Conservation (phyloP, 1,140 invertebrate genomes). For the Rhyzopertha dominica region DNA sequence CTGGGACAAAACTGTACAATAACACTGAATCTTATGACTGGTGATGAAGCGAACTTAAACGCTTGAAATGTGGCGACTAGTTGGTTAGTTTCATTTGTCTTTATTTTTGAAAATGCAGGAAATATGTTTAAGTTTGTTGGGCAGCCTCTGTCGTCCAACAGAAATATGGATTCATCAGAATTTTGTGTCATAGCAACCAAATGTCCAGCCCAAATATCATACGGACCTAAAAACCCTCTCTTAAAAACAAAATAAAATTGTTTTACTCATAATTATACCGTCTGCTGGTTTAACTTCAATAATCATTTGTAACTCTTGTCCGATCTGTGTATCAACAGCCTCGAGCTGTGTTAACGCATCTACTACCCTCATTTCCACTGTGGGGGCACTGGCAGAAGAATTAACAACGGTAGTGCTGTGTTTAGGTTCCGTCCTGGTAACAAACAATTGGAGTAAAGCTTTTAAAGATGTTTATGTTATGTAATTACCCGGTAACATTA, state of each 20-base stretch:
- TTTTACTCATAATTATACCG: too few species aligned
- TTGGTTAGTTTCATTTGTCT: conserved; percentile 35
- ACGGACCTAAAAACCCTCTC: conserved; percentile 29
- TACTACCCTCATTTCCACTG: conserved; percentile 39
- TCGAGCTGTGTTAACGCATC: conserved; percentile 36
- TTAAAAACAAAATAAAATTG: too few species aligned
- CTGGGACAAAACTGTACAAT: conserved; percentile 48
- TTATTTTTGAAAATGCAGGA: conserved; percentile 40
- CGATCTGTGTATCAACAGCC: conserved; percentile 39
- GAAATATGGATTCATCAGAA: conserved; percentile 48
- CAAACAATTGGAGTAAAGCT: conserved; percentile 16
- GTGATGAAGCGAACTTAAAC: conserved; percentile 49
- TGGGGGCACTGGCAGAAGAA: conserved; percentile 24
- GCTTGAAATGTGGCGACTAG: conserved; percentile 47
- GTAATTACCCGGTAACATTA: conserved; percentile 36
- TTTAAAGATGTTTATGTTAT: too few species aligned
- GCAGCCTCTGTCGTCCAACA: conserved; percentile 59
- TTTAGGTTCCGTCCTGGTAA: conserved; percentile 20
- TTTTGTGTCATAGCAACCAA: conserved; percentile 50
- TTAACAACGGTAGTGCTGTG: conserved; percentile 34
- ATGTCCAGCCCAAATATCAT: conserved; percentile 53
- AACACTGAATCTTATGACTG: conserved; percentile 49
- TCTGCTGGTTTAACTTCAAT: conserved; percentile 37
- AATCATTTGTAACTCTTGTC: conserved; percentile 40
- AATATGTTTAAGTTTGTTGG: conserved; percentile 53